Evolutionary conservation across 2,888 invertebrate species (phyloP).

Genomic region (Chaetogeoica ovagalla): DNA sequence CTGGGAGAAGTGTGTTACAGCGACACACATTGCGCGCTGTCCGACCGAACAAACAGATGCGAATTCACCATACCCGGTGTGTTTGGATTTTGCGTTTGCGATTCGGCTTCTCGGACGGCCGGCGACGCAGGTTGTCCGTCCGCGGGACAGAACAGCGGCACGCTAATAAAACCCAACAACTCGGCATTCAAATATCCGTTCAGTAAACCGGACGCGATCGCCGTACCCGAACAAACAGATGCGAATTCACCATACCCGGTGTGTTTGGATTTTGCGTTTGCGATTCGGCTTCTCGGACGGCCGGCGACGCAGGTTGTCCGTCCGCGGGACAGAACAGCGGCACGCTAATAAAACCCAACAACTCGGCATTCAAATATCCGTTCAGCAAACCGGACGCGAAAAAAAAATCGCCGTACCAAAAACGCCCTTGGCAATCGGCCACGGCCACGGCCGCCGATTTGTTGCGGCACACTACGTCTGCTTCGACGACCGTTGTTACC

Average conservation of each 20-base stretch:
- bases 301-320: conserved; percentile 1
- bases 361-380: conserved; percentile 20
- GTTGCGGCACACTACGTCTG: neutral
- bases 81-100: conserved; percentile 85
- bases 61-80: conserved; percentile 87
- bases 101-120: conserved; percentile 61
- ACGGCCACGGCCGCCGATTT: too few relatives aligned
- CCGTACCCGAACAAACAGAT: conserved; percentile 70
- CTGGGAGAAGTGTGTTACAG: conserved; percentile 87
- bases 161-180: conserved; percentile 10
- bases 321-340: neutral
- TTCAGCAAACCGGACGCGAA: conserved; percentile 24
- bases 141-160: neutral
- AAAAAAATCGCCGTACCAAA: conserved; percentile 35
- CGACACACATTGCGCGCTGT: conserved; percentile 83
- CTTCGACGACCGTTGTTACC: conserved; percentile 5
- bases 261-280: conserved; percentile 87
- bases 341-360: conserved; percentile 1
- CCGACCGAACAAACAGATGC: conserved; percentile 81
- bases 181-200: conserved; percentile 28
- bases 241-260: conserved; percentile 86
- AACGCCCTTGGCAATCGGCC: conserved; percentile 25
- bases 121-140: neutral
- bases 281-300: conserved; percentile 63
- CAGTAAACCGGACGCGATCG: conserved; percentile 4